Conservation (phyloP, 2,797 vertebrate genomes). For the Gorsachius magnificus region DNA sequence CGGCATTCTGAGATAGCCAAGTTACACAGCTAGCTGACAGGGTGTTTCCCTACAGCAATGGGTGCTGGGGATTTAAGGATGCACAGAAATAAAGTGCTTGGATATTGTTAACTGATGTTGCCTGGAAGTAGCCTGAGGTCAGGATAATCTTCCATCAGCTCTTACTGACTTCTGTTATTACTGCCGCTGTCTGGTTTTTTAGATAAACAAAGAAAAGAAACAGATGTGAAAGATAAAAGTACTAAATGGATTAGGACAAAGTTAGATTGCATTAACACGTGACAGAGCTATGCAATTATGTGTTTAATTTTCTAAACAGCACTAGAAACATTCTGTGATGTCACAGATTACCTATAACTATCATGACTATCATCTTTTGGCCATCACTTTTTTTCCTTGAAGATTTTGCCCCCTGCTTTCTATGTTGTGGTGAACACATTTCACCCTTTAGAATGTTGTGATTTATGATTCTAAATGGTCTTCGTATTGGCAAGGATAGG, state of each 20-base stretch:
- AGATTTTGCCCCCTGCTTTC: background rate
- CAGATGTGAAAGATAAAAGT: background rate
- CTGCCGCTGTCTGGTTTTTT: background rate
- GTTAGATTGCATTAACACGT: background rate
- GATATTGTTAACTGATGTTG: background rate
- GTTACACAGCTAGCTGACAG: background rate
- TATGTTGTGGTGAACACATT: background rate
- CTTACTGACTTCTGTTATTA: background rate
- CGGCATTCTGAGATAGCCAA: background rate
- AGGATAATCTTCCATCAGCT: background rate
- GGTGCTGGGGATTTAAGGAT: background rate
- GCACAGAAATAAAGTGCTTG: background rate
- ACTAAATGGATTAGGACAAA: background rate
- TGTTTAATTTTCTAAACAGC: background rate
- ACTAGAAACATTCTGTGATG: background rate
- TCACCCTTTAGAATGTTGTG: background rate
- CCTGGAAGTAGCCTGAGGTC: background rate
- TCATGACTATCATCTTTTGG: background rate
- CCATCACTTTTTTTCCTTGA: background rate
- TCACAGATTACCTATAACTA: background rate
- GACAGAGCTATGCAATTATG: background rate
- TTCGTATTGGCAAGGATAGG: background rate
- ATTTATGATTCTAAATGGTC: background rate
- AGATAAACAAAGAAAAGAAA: background rate
- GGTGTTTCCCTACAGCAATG: background rate